These are phyloP conservation scores for Rosalia funebris DNA, from an alignment of 2,888 invertebrate species.

Conservation along the genomic window DNA sequence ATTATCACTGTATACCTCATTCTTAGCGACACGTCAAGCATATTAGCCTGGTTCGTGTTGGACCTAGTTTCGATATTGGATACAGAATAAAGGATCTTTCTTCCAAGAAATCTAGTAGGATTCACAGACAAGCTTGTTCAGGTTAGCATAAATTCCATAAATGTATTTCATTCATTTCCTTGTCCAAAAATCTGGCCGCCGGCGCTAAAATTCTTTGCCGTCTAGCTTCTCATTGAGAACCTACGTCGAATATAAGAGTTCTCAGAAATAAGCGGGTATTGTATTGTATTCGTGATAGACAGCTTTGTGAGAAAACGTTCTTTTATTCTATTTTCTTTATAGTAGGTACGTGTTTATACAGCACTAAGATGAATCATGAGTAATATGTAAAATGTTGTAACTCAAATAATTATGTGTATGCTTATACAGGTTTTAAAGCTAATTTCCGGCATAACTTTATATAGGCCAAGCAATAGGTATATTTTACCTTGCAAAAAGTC, in stretches of 20 bases:
- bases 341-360: not conserved
- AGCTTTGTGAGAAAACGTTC: slow-evolving; percentile 23
- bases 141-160: slow-evolving; percentile 18
- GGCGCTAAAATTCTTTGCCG: slow-evolving; percentile 51
- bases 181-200: slow-evolving; percentile 43
- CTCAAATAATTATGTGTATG: too few relatives aligned
- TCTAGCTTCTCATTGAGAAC: slow-evolving; percentile 44
- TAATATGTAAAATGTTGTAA: too few relatives aligned
- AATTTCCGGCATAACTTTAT: too few relatives aligned
- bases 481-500: too few relatives aligned
- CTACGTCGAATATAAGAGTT: slow-evolving; percentile 33
- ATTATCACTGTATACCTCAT: too few relatives aligned
- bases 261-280: slow-evolving; percentile 32
- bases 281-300: slow-evolving; percentile 29
- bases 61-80: too few relatives aligned
- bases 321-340: slow-evolving; percentile 9
- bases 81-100: not conserved
- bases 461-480: too few relatives aligned
- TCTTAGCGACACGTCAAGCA: too few relatives aligned
- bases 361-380: too few relatives aligned
- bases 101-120: not conserved
- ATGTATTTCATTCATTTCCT: slow-evolving; percentile 40
- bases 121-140: slow-evolving; percentile 19
- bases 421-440: too few relatives aligned
- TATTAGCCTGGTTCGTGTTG: too few relatives aligned